Evolutionary conservation across 2,888 invertebrate genomes (phyloP), one percentile per base, ranked within the genome.

Genomic region (Hermaeophaga mercurialis): DNA sequence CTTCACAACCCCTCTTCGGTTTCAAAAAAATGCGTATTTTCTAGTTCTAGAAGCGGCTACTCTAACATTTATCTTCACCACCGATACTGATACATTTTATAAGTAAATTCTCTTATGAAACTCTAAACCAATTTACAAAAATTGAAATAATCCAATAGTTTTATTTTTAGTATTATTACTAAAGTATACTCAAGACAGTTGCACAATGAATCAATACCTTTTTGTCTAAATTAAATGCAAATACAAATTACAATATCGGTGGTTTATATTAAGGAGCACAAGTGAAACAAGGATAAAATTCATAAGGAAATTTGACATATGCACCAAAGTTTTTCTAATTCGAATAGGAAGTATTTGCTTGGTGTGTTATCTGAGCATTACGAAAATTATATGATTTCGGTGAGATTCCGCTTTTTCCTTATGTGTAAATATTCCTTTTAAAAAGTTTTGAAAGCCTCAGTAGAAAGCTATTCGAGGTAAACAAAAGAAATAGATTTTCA

Each of bases 1-100:
- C 78, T 78, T 78, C 77, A 78, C 63, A 78, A 77, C 78, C 76
- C 76, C 72, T 72, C 69, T 70, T 74, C 73, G 72, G 73, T 73
- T 38, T 59, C 73, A 72, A 73, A 69, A 72, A 73, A 69, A 72
- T 71, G 71, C 74, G 74, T 75, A 65, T 55, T 12, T 72, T 72
- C 73, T 74, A 74, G 70, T 71, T 74, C 74, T 75, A 75, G 66
- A 73, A 72, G 63, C 63, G 52, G 58, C 63, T 63, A 63, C 9
- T 52, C 52, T 52, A 52, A 34, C 34, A 34, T 15, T 34, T 44
- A 43, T 28, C 8, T 11, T 18, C 3, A 49, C 18, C 44, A 52
- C 43, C 36, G 43, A 52, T 34, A 52, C 44, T 52, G 43, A 49
- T 33, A 15, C 4, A n/a, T n/a, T n/a, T n/a, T n/a, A n/a, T n/a